A percentile compares a stretch with the other conserved stretches of the same genome.
These are phyloP conservation scores for Phytoseiulus persimilis DNA, from an alignment of 2,888 invertebrate species.

Conservation along the genomic window DNA sequence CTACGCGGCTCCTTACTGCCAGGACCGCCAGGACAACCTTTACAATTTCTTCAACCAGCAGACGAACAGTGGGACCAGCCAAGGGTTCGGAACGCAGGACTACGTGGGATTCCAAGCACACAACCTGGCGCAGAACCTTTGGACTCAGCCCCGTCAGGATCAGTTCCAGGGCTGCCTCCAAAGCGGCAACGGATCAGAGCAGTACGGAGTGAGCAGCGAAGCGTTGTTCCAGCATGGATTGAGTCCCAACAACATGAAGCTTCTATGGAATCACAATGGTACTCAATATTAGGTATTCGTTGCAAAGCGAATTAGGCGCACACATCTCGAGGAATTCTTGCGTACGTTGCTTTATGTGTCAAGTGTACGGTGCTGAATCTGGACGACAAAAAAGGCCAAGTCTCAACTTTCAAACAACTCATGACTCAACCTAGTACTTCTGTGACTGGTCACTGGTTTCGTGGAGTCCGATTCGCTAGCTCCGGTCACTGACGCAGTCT, in stretches of 20 bases:
- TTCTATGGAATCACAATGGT: neutral
- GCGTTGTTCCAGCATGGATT: neutral
- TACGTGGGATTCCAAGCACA: constrained; percentile 20
- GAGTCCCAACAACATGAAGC: neutral
- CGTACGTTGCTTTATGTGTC: neutral
- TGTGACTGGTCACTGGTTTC: too few species aligned
- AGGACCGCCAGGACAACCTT: constrained; percentile 22
- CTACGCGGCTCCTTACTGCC: constrained; percentile 12
- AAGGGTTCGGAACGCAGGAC: neutral
- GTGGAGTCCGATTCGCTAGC: too few species aligned
- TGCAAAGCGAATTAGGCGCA: neutral
- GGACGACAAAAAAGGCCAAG: too few species aligned
- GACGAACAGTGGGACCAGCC: neutral
- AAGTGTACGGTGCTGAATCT: neutral
- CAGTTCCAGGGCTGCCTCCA: constrained; percentile 21
- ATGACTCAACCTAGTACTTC: too few species aligned
- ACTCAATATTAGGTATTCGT: neutral
- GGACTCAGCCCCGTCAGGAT: constrained; percentile 12
- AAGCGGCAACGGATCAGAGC: neutral
- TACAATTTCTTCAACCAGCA: constrained; percentile 23
- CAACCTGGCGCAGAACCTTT: constrained; percentile 14
- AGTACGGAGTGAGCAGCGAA: neutral
- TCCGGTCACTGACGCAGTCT: too few species aligned
- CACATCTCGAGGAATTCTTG: neutral
- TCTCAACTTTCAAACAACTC: too few species aligned